These are phyloP conservation scores for Pachypsylla venusta DNA, from an alignment of 1,140 invertebrate species.

Conservation along the genomic window DNA sequence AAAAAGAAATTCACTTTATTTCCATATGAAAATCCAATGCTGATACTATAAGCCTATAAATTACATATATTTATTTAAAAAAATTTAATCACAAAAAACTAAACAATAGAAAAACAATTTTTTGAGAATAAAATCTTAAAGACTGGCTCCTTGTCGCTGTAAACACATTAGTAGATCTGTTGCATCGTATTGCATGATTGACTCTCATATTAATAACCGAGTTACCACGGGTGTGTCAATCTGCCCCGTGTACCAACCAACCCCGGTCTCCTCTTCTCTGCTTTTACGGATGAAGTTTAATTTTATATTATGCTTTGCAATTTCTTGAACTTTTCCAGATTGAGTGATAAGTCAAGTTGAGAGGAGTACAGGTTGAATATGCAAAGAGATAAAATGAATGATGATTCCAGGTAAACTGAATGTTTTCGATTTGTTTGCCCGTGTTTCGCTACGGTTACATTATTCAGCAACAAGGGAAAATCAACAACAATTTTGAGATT, in stretches of 20 bases:
- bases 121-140: background rate
- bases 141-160: background rate
- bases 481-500: no score
- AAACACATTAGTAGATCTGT: background rate
- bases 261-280: no score
- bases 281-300: no score
- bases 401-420: no score
- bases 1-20: background rate
- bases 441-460: no score
- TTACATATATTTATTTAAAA: background rate
- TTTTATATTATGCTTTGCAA: no score
- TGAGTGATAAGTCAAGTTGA: no score
- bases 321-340: no score
- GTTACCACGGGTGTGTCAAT: background rate
- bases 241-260: background rate
- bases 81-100: background rate
- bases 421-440: no score
- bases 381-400: no score
- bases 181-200: background rate
- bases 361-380: no score
- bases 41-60: background rate
- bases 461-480: no score
- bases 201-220: background rate
- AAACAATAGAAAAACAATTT: background rate
- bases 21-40: background rate